Evolutionary conservation across 2,888 invertebrate genomes (phyloP), one percentile per base, ranked within the genome.

Genomic region (Deilephila porcellus): DNA sequence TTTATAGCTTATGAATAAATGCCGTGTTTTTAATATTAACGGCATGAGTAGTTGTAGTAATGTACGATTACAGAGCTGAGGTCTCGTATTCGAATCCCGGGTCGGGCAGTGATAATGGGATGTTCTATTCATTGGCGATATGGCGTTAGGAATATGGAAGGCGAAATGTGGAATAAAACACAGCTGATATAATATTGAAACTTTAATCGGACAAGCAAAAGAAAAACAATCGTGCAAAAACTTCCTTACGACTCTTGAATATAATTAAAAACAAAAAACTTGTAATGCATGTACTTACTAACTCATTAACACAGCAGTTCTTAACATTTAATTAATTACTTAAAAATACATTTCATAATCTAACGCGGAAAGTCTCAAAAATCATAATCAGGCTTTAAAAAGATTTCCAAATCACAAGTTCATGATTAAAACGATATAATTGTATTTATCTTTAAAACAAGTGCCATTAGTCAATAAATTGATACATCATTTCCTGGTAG

Each of bases 301-400:
- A 78, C 79, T 79, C 78, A 76, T 75, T 63, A 83, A 80, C 82
- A 82, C 78, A 83, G 81, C 77, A 73, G 25, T 25, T 7, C 67
- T 67, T 67, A 67, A 52, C 52, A 67, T 67, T 67, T 67, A 67
- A 67, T 52, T 67, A 52, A 52, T 52, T 77, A 77, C 77, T 78
- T 77, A 75, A 77, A 71, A 71, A 84, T 80, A 82, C 85, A 89
- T 86, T 88, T 85, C 83, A 87, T 88, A 91, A 90, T 88, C 87
- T 90, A 85, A 83, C 85, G 82, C 82, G 79, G 81, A 85, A 83
- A 82, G 81, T 82, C 82, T 85, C 79, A 84, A 86, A 86, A 91
- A 81, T 87, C 89, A 91, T 90, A 93, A 93, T 92, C 91, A 92
- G 84, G 87, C 85, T 87, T 85, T 93, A 91, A 93, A 93, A 93